These are phyloP conservation scores for Phthorimaea operculella DNA, from an alignment of 1,140 invertebrate genomes.

Conservation along the genomic window DNA sequence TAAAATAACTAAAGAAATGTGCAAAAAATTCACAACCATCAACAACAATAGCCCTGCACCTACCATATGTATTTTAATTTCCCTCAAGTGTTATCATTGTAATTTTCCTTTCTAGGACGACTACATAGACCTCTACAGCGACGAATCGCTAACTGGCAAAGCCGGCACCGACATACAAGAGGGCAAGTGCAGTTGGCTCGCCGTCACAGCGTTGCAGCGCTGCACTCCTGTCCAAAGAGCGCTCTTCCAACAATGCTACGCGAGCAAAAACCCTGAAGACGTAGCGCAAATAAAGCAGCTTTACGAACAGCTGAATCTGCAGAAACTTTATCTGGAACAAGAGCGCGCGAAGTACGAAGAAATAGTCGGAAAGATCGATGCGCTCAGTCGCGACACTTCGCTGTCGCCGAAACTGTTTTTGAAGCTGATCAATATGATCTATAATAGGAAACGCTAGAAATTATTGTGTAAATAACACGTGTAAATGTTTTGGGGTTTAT, in stretches of 20 bases:
- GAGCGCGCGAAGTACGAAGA: conserved; percentile 32
- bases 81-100: too few relatives aligned
- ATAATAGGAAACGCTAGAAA: conserved; percentile 36
- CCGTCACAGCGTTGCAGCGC: conserved; percentile 80
- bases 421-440: conserved; percentile 36
- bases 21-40: too few relatives aligned
- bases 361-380: conserved; percentile 20
- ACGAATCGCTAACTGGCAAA: conserved; percentile 82
- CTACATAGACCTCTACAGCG: conserved; percentile 87
- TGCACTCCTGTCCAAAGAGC: conserved; percentile 74
- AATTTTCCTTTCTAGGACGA: conserved; percentile 82
- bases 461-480: conserved; percentile 9
- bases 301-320: conserved; percentile 80
- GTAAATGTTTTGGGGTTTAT: background rate
- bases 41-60: too few relatives aligned
- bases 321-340: conserved; percentile 26
- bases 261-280: conserved; percentile 72
- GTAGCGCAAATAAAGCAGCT: conserved; percentile 78
- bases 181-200: conserved; percentile 92
- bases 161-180: conserved; percentile 89
- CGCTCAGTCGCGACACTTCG: conserved; percentile 19
- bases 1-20: too few relatives aligned
- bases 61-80: too few relatives aligned
- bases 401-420: conserved; percentile 32
- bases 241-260: conserved; percentile 80